Percentiles rank a stretch among this genome's conserved stretches.
phyloP scores from a whole-genome alignment of 2,888 invertebrate species.

The Andricus quercusramuli region DNA sequence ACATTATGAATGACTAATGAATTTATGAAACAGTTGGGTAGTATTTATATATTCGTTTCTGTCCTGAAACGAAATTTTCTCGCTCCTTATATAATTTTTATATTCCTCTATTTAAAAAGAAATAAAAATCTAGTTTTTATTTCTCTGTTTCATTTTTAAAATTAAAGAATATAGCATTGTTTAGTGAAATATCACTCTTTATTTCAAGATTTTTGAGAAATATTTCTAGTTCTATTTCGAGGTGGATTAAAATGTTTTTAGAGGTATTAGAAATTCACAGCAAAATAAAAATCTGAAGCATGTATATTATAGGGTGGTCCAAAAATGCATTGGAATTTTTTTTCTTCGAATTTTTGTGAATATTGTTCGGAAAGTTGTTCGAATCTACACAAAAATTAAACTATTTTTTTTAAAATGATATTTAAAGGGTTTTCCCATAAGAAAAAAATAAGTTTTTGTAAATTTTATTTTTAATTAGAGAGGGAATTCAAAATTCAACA shows the following conservation, averaged over 20 bases:
- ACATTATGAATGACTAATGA: conserved; percentile 9
- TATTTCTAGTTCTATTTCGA: neutral
- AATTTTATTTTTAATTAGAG: too few relatives aligned
- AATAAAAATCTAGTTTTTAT: conserved; percentile 15
- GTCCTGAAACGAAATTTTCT: neutral
- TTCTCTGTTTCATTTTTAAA: conserved; percentile 3
- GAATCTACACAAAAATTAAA: too few relatives aligned
- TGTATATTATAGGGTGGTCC: neutral
- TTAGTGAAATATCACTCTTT: conserved; percentile 3
- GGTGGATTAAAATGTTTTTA: neutral
- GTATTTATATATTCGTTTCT: neutral
- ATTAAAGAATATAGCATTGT: conserved; percentile 1
- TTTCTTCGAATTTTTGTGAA: too few relatives aligned
- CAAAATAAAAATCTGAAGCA: neutral
- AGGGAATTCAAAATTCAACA: too few relatives aligned
- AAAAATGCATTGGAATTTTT: too few relatives aligned
- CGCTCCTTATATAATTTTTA: neutral
- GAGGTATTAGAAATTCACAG: neutral
- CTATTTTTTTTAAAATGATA: too few relatives aligned
- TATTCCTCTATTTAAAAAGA: conserved; percentile 11
- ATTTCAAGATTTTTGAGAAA: neutral
- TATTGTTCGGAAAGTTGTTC: too few relatives aligned
- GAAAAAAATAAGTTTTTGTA: too few relatives aligned
- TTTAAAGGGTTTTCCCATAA: too few relatives aligned
- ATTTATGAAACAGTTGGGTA: conserved; percentile 1